These are phyloP conservation scores for Distichodus sexfasciatus DNA, from an alignment of 2,797 vertebrate species.

Conservation along the genomic window DNA sequence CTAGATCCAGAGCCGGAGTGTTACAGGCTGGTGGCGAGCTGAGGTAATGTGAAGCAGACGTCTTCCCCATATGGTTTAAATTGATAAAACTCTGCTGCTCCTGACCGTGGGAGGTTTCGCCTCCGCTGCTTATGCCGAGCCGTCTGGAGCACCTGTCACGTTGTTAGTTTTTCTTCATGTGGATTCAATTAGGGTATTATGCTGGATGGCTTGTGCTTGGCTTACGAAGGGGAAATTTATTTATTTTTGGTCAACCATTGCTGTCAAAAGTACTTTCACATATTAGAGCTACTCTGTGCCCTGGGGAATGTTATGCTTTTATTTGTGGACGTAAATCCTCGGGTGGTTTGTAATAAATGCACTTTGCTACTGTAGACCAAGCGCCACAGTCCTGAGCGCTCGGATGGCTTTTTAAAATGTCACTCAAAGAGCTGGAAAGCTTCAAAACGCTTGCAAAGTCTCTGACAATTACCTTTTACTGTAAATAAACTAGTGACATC, in stretches of 20 bases:
- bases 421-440: constrained; percentile 3
- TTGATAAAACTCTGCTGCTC: constrained; percentile 59
- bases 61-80: constrained; percentile 66
- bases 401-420: background rate
- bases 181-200: constrained; percentile 58
- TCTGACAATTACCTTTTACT: constrained; percentile 20
- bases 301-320: constrained; percentile 11
- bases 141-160: constrained; percentile 64
- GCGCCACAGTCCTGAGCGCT: background rate
- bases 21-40: constrained; percentile 61
- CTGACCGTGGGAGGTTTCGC: constrained; percentile 65
- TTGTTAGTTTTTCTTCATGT: constrained; percentile 63
- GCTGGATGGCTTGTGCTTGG: constrained; percentile 27
- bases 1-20: constrained; percentile 48
- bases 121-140: constrained; percentile 59
- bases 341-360: constrained; percentile 26
- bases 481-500: constrained; percentile 34
- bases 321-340: constrained; percentile 32
- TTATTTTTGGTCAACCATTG: constrained; percentile 43
- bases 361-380: constrained; percentile 3
- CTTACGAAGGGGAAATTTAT: no score
- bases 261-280: background rate
- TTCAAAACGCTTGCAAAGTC: constrained; percentile 5
- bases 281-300: background rate
- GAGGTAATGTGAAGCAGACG: constrained; percentile 68